Evolutionary conservation across 2,888 invertebrate species (phyloP).

Genomic region (Diarsia mendica): DNA sequence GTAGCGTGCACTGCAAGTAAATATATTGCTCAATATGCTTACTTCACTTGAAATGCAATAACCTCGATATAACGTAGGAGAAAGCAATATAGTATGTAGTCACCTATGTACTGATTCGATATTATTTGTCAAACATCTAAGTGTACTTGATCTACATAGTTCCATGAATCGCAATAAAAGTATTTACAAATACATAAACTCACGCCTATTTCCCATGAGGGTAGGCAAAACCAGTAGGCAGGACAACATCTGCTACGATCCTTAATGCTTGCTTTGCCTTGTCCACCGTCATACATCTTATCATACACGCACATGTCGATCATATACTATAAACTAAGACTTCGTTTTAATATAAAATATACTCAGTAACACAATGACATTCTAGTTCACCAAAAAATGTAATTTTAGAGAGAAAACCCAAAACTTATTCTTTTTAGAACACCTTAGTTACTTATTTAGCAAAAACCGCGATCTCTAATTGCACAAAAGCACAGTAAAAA

Average conservation of each 20-base stretch:
- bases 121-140: not conserved
- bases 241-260: no score
- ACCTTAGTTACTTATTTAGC: slow-evolving; percentile 6
- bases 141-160: not conserved
- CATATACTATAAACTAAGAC: no score
- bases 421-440: not conserved
- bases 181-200: no score
- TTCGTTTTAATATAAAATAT: not conserved
- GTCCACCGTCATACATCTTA: no score
- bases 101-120: no score
- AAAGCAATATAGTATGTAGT: not conserved
- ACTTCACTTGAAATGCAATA: slow-evolving; percentile 51
- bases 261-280: no score
- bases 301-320: no score
- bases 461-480: slow-evolving; percentile 27
- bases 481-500: slow-evolving; percentile 40
- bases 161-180: not conserved
- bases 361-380: not conserved
- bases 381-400: not conserved
- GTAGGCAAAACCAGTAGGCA: no score
- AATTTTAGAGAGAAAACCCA: not conserved
- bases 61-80: slow-evolving; percentile 21
- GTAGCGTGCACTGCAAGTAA: slow-evolving; percentile 58
- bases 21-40: slow-evolving; percentile 57
- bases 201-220: no score